These are phyloP conservation scores for Harpagoxenus sublaevis DNA, from an alignment of 2,888 invertebrate species.

Conservation along the genomic window DNA sequence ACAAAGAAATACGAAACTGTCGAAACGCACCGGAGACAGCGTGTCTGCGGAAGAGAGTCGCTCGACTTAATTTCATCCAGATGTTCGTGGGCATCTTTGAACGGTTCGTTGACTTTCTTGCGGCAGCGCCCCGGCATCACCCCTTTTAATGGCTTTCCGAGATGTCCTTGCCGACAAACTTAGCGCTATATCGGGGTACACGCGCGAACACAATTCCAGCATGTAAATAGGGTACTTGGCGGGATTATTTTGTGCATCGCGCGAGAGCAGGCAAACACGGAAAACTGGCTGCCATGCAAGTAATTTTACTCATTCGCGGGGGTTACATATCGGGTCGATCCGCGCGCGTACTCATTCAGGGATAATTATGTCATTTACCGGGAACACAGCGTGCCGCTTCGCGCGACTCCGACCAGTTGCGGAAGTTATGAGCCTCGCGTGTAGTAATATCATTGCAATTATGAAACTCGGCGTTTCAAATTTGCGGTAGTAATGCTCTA, in stretches of 20 bases:
- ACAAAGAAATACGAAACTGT: slow-evolving; percentile 56
- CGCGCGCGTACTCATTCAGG: slow-evolving; percentile 70
- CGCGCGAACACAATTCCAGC: slow-evolving; percentile 58
- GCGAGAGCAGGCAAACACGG: slow-evolving; percentile 56
- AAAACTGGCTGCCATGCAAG: slow-evolving; percentile 68
- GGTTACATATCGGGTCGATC: slow-evolving; percentile 48
- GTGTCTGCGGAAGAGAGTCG: slow-evolving; percentile 71
- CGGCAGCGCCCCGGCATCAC: slow-evolving; percentile 55
- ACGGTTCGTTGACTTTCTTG: slow-evolving; percentile 77
- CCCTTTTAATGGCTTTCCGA: slow-evolving; percentile 67
- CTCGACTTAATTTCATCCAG: slow-evolving; percentile 78
- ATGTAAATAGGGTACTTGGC: slow-evolving; percentile 45
- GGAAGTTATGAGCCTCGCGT: slow-evolving; percentile 73
- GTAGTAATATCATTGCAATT: slow-evolving; percentile 73
- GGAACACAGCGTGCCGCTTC: slow-evolving; percentile 35
- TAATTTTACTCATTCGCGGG: slow-evolving; percentile 65
- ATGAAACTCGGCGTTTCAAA: slow-evolving; percentile 70
- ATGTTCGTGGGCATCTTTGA: slow-evolving; percentile 68
- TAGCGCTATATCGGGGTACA: slow-evolving; percentile 44
- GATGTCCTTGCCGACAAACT: slow-evolving; percentile 67
- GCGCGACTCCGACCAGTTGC: slow-evolving; percentile 69
- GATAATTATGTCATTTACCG: slow-evolving; percentile 77
- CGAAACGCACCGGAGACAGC: slow-evolving; percentile 67
- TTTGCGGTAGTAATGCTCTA: slow-evolving; percentile 71
- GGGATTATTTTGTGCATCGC: slow-evolving; percentile 69